Evolutionary conservation across 1,140 invertebrate genomes (phyloP).

Genomic region (Magallana gigas): DNA sequence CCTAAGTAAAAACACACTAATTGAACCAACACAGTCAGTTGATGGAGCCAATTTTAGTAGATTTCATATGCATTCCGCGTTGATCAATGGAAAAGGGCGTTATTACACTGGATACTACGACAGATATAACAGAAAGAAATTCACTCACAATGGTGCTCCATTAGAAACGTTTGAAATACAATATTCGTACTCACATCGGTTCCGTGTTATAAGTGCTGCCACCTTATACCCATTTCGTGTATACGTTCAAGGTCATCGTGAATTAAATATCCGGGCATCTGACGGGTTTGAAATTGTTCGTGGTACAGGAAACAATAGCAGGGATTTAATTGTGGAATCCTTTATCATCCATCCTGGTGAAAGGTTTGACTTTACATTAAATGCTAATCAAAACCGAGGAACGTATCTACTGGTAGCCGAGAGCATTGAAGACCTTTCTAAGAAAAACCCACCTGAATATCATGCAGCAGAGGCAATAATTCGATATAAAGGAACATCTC

Average conservation of each 20-base stretch:
- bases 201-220: constrained; percentile 47
- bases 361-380: constrained; percentile 90
- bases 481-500: constrained; percentile 81
- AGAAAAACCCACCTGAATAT: background rate
- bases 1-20: background rate
- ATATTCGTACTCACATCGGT: background rate
- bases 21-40: constrained; percentile 1
- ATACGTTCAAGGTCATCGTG: constrained; percentile 89
- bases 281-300: constrained; percentile 84
- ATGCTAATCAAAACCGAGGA: constrained; percentile 80
- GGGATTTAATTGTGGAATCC: constrained; percentile 82
- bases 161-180: constrained; percentile 56
- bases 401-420: constrained; percentile 39
- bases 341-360: constrained; percentile 83
- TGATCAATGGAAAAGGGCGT: constrained; percentile 58
- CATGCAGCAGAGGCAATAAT: constrained; percentile 85
- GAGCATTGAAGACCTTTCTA: constrained; percentile 58
- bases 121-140: constrained; percentile 82
- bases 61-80: constrained; percentile 53
- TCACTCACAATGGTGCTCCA: constrained; percentile 79
- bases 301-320: constrained; percentile 84
- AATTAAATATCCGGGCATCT: constrained; percentile 86
- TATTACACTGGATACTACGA: constrained; percentile 24
- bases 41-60: constrained; percentile 45
- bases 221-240: constrained; percentile 77